Base-by-base conservation (phyloP, 2,888 invertebrate genomes). In the Platycheirus albimanus region DNA sequence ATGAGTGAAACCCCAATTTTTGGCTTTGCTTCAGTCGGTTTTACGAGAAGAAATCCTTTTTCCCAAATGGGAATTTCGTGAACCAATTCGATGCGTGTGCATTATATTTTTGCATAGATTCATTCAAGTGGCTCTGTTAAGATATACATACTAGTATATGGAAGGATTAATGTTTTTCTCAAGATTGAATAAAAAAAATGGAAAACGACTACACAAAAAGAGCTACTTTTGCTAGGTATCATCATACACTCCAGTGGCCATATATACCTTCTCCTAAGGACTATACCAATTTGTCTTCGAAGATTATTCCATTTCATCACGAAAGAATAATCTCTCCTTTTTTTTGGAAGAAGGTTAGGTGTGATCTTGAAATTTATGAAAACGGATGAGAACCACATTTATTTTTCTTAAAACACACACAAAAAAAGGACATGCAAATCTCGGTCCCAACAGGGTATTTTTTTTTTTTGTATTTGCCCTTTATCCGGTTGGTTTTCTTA, bases 291-390 rank as follows among this genome's bases (percentile, higher is more conserved):
- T 61, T 61, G 28, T 61, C 61, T 43, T 45, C 11, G 0, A 33
- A 45, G 30, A 43, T 61, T 15, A 61, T 61, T 61, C n/a, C 61
- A 45, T 45, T 58, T 41, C 61, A 45, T 30, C 61, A 45, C 28
- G 20, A 28, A n/a, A 11, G 28, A 28, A 43, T 61, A 28, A 28
- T 17, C 24, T n/a, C n/a, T n/a, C n/a, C n/a, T 28, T 45, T n/a
- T 13, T 24, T 45, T 8, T 5, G 38, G 8, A 8, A 41, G 0
- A 19, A 15, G 61, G 30, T 30, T 7, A 11, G 17, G 17, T 19
- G n/a, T 61, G 43, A 41, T 54, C 36, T 38, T n/a, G 28, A 28
- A 61, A 61, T 28, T 17, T 45, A 45, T 61, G 45, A 61, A 41
- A 45, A 28, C 28, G 61, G 43, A 30, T 11, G 30, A n/a, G n/a